phyloP scores from a whole-genome alignment of 2,888 invertebrate species.

The Oscheius sp. region DNA sequence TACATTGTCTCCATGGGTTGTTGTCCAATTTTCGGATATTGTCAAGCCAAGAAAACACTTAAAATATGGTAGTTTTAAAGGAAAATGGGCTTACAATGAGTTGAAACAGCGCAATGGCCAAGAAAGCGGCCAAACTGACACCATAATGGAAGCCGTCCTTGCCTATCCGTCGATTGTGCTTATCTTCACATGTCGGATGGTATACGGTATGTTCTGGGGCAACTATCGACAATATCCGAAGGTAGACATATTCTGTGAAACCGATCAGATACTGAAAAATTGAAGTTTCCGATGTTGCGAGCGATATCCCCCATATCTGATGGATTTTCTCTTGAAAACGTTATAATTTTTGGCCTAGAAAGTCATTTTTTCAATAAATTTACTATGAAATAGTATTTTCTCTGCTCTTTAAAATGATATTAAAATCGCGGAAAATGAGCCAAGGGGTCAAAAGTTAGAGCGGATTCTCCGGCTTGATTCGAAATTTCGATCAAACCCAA shows the following conservation, averaged over 20 bases:
- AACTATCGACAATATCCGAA: constrained; percentile 61
- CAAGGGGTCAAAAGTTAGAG: too few species aligned
- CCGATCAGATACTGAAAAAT: constrained; percentile 68
- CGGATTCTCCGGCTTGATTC: too few species aligned
- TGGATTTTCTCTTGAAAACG: too few species aligned
- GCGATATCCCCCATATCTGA: too few species aligned
- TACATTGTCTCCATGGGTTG: constrained; percentile 24
- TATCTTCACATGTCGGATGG: constrained; percentile 58
- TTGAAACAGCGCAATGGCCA: constrained; percentile 63
- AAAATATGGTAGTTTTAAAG: constrained; percentile 31
- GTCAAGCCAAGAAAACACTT: constrained; percentile 70
- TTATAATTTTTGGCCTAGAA: too few species aligned
- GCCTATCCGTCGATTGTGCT: constrained; percentile 54
- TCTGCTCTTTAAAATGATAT: too few species aligned
- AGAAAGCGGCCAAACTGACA: constrained; percentile 61
- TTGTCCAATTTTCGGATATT: constrained; percentile 62
- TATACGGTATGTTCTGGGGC: constrained; percentile 61
- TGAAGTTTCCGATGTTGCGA: too few species aligned
- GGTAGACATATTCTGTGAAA: constrained; percentile 66
- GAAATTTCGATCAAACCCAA: too few species aligned
- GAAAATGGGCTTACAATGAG: constrained; percentile 48
- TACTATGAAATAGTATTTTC: too few species aligned
- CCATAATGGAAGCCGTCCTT: constrained; percentile 69
- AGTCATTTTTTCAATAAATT: too few species aligned
- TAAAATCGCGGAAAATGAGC: too few species aligned